Conservation (phyloP, 2,888 invertebrate genomes). For the Tanypteryx hageni region DNA sequence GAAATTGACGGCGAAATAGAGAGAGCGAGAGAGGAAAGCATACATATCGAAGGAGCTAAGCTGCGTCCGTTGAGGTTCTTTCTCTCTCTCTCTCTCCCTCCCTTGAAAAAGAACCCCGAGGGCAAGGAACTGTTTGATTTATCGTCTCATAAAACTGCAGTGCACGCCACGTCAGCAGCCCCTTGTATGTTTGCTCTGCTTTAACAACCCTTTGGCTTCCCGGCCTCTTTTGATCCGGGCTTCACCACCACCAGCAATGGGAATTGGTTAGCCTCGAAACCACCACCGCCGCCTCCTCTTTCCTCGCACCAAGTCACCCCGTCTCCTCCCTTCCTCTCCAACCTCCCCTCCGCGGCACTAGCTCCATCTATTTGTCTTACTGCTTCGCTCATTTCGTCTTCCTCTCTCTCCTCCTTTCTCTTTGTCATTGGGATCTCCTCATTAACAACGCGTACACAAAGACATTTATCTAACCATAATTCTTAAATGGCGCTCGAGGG, state of each 20-base stretch:
- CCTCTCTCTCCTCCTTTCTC: neutral
- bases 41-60: neutral
- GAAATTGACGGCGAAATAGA: neutral
- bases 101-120: conserved; percentile 36
- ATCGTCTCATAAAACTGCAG: conserved; percentile 60
- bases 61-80: neutral
- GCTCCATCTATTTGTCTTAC: conserved; percentile 41
- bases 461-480: conserved; percentile 23
- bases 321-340: neutral
- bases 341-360: neutral
- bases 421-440: neutral
- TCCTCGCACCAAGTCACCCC: neutral
- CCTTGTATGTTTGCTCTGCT: conserved; percentile 53
- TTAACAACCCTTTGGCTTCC: neutral
- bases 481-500: neutral
- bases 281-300: neutral
- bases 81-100: neutral
- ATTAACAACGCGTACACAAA: conserved; percentile 39
- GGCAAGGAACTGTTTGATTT: conserved; percentile 58
- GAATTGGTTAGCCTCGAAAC: conserved; percentile 11
- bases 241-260: neutral
- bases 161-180: conserved; percentile 62
- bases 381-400: neutral
- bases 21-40: neutral
- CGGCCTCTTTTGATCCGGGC: neutral